A percentile compares a stretch with the other conserved stretches of the same genome.
These are phyloP conservation scores for Muscicapa comitata DNA, from an alignment of 2,797 vertebrate species.

Conservation along the genomic window DNA sequence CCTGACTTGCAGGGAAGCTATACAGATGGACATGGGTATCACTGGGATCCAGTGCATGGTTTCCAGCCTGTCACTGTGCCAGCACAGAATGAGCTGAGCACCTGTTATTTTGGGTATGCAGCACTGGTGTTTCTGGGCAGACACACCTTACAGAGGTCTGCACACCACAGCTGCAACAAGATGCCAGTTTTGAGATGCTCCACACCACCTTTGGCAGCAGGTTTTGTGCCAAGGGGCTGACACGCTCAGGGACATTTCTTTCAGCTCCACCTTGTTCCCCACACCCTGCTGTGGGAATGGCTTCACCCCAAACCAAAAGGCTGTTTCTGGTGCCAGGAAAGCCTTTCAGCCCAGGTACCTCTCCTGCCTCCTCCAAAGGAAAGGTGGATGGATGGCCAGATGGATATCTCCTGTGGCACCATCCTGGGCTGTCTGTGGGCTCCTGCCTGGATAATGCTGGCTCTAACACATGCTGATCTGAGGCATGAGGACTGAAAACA, in stretches of 20 bases:
- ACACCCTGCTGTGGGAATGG: background rate
- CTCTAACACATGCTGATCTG: background rate
- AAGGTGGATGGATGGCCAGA: background rate
- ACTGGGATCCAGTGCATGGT: fast-evolving
- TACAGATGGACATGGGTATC: fast-evolving
- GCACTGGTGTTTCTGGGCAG: background rate
- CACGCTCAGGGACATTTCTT: fast-evolving
- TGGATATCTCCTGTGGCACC: background rate
- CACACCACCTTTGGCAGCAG: fast-evolving
- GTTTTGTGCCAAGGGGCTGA: background rate
- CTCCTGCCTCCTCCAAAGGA: background rate
- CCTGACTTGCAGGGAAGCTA: background rate
- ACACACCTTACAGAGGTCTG: background rate
- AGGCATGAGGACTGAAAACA: background rate
- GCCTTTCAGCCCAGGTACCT: background rate
- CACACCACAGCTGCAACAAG: background rate
- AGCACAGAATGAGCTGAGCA: background rate
- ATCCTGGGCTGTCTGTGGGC: fast-evolving
- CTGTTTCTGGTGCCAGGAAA: background rate
- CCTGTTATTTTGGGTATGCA: background rate
- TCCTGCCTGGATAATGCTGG: background rate
- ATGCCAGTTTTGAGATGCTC: background rate
- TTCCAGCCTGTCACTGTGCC: background rate
- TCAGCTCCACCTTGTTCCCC: background rate
- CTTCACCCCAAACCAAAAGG: background rate